A percentile compares a stretch with the other conserved stretches of the same genome.
These are phyloP conservation scores for Urocitellus parryii DNA, from an alignment of 2,113 vertebrate genomes.

Conservation along the genomic window DNA sequence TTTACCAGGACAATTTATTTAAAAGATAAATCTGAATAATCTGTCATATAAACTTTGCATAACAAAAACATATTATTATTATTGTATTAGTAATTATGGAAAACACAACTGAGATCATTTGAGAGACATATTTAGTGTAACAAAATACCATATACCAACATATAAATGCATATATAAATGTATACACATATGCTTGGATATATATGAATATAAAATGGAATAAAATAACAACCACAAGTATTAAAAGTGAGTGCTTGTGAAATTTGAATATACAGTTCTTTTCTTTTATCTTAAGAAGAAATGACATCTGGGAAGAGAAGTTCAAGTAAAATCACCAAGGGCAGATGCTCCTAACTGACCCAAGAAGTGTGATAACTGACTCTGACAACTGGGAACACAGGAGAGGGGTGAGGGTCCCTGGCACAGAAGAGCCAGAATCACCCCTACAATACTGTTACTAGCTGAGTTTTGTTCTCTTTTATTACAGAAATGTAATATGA, in stretches of 20 bases:
- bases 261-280: neutral
- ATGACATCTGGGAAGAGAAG: neutral
- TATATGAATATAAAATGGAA: neutral
- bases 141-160: neutral
- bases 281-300: conserved; percentile 43
- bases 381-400: neutral
- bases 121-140: neutral
- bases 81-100: neutral
- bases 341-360: neutral
- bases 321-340: neutral
- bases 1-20: conserved; percentile 31
- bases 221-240: neutral
- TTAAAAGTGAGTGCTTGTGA: neutral
- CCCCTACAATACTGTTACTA: neutral
- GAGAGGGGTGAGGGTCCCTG: neutral
- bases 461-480: conserved; percentile 12
- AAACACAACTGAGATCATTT: neutral
- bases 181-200: too few species aligned
- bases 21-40: neutral
- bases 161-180: neutral
- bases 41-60: neutral
- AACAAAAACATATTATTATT: neutral
- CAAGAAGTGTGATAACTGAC: neutral
- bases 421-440: neutral
- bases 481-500: neutral